Conservation (phyloP, 2,797 vertebrate species). For the Heterohyrax brucei region DNA sequence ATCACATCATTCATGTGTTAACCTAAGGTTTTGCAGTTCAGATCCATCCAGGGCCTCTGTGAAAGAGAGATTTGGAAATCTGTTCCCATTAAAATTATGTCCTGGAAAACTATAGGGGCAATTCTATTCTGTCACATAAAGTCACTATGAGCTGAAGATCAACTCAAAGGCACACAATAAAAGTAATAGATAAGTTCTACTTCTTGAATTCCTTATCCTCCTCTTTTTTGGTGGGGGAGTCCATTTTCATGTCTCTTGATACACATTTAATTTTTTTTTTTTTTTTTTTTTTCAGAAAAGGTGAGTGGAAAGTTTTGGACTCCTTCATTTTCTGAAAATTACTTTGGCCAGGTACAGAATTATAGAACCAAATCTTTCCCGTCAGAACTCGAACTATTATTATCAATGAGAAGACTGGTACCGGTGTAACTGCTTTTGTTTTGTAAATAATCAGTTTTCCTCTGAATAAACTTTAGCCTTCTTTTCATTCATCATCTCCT, state of each 20-base stretch:
- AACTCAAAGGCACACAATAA: background rate
- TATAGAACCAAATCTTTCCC: constrained; percentile 26
- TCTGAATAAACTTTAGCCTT: background rate
- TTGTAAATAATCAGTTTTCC: background rate
- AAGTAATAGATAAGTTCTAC: background rate
- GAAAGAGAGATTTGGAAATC: background rate
- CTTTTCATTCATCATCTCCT: background rate
- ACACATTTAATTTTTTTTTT: background rate
- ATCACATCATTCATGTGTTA: background rate
- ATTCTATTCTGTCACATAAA: background rate
- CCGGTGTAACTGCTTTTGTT: background rate
- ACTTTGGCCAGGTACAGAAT: background rate
- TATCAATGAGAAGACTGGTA: constrained; percentile 8
- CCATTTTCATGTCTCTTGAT: constrained; percentile 17
- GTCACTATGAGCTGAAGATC: no score
- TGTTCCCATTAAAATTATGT: background rate
- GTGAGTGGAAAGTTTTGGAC: background rate
- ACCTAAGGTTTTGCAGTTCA: background rate
- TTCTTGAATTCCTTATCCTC: background rate
- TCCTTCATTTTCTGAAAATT: constrained; percentile 40
- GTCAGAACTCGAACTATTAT: background rate
- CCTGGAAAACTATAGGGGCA: background rate
- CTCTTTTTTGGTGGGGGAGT: background rate
- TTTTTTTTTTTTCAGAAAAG: background rate
- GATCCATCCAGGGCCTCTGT: background rate